These are phyloP conservation scores for Ictalurus furcatus DNA, from an alignment of 2,113 vertebrate genomes.

Conservation along the genomic window DNA sequence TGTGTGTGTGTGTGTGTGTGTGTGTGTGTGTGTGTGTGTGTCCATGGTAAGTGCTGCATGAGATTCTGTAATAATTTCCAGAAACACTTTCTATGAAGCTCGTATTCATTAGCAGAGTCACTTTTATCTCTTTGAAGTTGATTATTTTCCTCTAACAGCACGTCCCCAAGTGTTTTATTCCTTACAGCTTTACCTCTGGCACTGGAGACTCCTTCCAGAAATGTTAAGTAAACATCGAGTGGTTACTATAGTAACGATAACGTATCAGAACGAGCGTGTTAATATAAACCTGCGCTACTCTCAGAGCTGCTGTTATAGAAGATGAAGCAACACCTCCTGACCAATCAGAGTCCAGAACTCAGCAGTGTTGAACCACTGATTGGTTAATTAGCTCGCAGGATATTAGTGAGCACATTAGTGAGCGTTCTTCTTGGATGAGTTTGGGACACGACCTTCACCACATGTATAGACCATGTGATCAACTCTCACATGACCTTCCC, in stretches of 20 bases:
- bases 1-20: not conserved
- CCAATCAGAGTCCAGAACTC: not conserved
- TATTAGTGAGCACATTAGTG: not conserved
- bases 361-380: not conserved
- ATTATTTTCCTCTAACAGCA: not conserved
- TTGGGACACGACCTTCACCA: not conserved
- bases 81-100: not conserved
- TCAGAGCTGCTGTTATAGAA: not conserved
- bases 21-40: constrained; percentile 21
- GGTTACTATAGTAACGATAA: not conserved
- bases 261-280: not conserved
- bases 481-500: constrained; percentile 43
- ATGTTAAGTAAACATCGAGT: not conserved
- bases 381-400: not conserved
- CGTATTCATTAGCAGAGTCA: not conserved
- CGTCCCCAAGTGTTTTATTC: not conserved
- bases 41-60: not conserved
- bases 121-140: not conserved
- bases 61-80: not conserved
- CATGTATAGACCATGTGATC: not conserved
- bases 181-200: not conserved
- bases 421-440: no score
- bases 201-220: not conserved
- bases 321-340: not conserved
- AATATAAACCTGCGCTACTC: not conserved